These are phyloP conservation scores for Eretmochelys imbricata DNA, from an alignment of 2,113 vertebrate species.

Conservation along the genomic window DNA sequence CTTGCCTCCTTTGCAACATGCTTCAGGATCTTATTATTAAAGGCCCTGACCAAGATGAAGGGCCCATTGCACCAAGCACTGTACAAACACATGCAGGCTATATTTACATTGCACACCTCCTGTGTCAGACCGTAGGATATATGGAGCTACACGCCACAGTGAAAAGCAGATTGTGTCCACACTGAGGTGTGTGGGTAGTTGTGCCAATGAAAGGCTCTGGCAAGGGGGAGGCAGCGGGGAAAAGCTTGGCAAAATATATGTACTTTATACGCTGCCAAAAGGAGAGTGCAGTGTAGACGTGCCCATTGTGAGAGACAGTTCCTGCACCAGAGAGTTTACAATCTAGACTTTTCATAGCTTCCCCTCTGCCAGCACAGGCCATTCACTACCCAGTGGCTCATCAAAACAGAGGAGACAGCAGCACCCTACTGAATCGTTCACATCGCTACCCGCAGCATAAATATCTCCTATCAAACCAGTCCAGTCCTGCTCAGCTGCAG, in stretches of 20 bases:
- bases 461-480: not conserved
- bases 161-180: not conserved
- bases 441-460: not conserved
- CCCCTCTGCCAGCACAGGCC: not conserved
- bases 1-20: not conserved
- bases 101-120: not conserved
- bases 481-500: not conserved
- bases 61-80: not conserved
- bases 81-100: not conserved
- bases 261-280: not conserved
- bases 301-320: fast-evolving
- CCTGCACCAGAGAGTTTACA: not conserved
- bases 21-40: not conserved
- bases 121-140: not conserved
- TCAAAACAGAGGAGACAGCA: fast-evolving
- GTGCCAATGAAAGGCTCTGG: not conserved
- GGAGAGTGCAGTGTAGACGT: not conserved
- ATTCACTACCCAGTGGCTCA: not conserved
- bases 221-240: not conserved
- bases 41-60: not conserved
- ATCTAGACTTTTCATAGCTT: not conserved
- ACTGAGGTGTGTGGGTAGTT: not conserved
- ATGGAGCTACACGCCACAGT: not conserved
- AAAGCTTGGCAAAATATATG: not conserved
- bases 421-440: not conserved